phyloP scores from a whole-genome alignment of 1,140 invertebrate species.

The Portunus trituberculatus region DNA sequence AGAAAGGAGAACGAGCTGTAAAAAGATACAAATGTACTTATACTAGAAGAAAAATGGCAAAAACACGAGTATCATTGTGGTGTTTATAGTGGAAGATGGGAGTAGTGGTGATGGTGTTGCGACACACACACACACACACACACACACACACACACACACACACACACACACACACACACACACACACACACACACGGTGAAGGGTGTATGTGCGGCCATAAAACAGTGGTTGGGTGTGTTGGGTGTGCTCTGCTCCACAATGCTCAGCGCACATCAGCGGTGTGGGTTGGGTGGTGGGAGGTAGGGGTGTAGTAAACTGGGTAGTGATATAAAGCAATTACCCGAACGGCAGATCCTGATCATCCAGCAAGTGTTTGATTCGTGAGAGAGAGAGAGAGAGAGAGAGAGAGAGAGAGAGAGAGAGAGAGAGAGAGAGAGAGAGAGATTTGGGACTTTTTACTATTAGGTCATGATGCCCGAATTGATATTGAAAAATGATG shows the following conservation, averaged over 20 bases:
- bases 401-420: conserved; percentile 9
- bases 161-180: too few relatives aligned
- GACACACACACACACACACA: too few relatives aligned
- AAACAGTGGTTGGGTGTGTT: not conserved
- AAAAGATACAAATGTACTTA: too few relatives aligned
- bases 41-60: too few relatives aligned
- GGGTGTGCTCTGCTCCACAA: not conserved
- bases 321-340: not conserved
- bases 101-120: too few relatives aligned
- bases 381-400: not conserved
- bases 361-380: not conserved
- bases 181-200: not conserved
- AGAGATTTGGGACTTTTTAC: too few relatives aligned
- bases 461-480: too few relatives aligned
- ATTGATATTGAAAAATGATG: too few relatives aligned
- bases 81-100: too few relatives aligned
- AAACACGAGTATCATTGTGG: too few relatives aligned
- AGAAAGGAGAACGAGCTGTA: too few relatives aligned
- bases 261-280: not conserved
- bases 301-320: not conserved
- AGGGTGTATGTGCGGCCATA: not conserved
- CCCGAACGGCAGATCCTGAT: not conserved
- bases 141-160: too few relatives aligned
- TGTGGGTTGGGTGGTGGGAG: not conserved
- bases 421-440: conserved; percentile 11